Evolutionary conservation across 1,140 invertebrate species (phyloP), one percentile per base, ranked within the genome.

Genomic region (Zaprionus vittiger): DNA sequence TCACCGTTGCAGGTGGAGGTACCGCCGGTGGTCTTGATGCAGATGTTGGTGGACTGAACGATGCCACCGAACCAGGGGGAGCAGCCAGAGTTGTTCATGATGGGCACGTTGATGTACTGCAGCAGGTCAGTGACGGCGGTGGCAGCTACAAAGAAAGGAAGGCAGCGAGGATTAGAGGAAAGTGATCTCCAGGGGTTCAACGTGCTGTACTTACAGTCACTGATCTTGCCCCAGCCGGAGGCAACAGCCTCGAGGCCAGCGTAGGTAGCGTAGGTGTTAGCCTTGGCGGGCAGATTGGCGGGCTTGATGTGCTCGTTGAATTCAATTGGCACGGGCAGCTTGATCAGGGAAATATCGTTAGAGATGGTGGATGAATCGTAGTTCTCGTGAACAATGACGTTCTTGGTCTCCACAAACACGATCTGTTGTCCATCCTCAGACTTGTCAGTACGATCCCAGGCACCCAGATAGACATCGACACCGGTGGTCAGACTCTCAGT

Each of bases 1-100:
- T 95, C 94, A 62, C 94, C 94, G 73, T 84, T 90, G 77, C 91
- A 92, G 61, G 79, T 92, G 28, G 91, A 91, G 6, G 6, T 80
- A 14, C 79, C 89, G 2, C 89, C 83, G 17, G 73, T 89, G 65
- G 89, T 91, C 71, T 91, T 89, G 59, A 91, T 91, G 75, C 89
- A 91, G 37, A 91, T 79, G 44, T 85, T 75, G 28, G 73, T 73
- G 12, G 5, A 2, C 1, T 9, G 3, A 6, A 89, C 37, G 14
- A 67, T 11, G 12, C 89, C 89, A 0, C 37, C 12, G 38, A 26
- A 89, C 79, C 81, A 83, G 5, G 73, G 65, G 1, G 71, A 44
- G 63, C 89, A 91, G 47, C 79, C 80, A 11, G 54, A 69, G 64
- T 89, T 85, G n/a, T 17, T 74, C 54, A 91, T 91, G 61, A 91